Conservation (phyloP, 1,140 invertebrate genomes). For the Papilio xuthus region DNA sequence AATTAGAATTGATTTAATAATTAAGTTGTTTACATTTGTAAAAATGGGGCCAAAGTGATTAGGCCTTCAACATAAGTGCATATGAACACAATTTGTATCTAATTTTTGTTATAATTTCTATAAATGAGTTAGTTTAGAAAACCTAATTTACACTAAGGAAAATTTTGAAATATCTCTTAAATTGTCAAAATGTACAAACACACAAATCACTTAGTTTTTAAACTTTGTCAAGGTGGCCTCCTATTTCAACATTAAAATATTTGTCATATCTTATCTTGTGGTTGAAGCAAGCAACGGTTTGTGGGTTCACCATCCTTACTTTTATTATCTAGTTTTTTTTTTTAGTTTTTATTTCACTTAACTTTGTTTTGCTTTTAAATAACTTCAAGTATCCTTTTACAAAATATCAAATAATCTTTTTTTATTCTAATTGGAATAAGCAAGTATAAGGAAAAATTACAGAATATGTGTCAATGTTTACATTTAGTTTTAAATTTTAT, state of each 20-base stretch:
- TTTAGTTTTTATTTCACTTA: slow-evolving; percentile 15
- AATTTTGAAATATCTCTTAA: not conserved
- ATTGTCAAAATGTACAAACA: not conserved
- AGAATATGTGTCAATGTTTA: not conserved
- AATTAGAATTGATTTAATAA: not conserved
- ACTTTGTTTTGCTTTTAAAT: not conserved
- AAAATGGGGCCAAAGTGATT: slow-evolving; percentile 24
- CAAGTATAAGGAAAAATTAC: not conserved
- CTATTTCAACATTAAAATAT: slow-evolving; percentile 31
- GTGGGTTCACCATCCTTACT: not conserved
- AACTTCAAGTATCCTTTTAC: not conserved
- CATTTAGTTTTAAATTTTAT: too few species aligned
- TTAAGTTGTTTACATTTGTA: not conserved
- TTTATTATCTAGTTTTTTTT: not conserved
- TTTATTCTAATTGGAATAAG: not conserved
- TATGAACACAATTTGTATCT: slow-evolving; percentile 1
- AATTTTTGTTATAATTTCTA: not conserved
- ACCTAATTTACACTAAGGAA: not conserved
- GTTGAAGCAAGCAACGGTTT: slow-evolving; percentile 19
- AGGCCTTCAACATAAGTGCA: not conserved
- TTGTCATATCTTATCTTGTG: slow-evolving; percentile 37
- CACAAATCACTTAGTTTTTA: not conserved
- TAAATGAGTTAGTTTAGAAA: not conserved
- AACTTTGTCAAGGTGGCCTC: not conserved
- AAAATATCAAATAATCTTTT: not conserved